phyloP scores from a whole-genome alignment of 2,888 invertebrate species.

The Prostheceraeus crozeri region DNA sequence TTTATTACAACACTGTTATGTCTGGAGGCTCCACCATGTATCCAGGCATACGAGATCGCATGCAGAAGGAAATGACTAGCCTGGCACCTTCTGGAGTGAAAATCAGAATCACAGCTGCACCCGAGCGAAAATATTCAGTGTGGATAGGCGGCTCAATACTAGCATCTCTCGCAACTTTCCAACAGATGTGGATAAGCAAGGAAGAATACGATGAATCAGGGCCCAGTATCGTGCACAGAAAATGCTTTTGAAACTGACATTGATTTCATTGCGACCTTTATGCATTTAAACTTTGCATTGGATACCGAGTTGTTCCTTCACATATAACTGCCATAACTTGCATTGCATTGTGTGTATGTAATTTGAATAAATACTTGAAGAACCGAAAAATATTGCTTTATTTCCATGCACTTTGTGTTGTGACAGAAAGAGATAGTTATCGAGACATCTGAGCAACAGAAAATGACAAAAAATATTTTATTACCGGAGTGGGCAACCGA shows the following conservation, averaged over 20 bases:
- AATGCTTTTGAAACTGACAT: constrained; percentile 61
- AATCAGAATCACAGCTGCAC: constrained; percentile 71
- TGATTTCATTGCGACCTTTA: too few species aligned
- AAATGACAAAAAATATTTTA: too few species aligned
- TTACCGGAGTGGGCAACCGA: too few species aligned
- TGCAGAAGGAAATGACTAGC: constrained; percentile 92
- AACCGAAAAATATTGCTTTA: too few species aligned
- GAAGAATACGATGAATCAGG: constrained; percentile 84
- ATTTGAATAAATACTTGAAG: too few species aligned
- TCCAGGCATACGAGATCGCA: constrained; percentile 89
- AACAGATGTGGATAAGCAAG: constrained; percentile 90
- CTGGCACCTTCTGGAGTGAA: constrained; percentile 65
- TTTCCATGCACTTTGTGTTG: too few species aligned
- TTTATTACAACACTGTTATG: constrained; percentile 64
- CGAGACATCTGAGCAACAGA: too few species aligned
- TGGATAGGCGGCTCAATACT: constrained; percentile 92
- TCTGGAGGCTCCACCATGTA: constrained; percentile 92
- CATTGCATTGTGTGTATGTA: too few species aligned
- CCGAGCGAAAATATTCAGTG: constrained; percentile 81
- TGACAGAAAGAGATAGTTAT: too few species aligned
- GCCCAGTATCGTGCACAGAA: constrained; percentile 59
- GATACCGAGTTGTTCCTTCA: too few species aligned
- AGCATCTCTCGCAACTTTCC: constrained; percentile 77
- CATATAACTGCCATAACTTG: too few species aligned
- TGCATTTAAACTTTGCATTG: too few species aligned